phyloP scores from a whole-genome alignment of 2,113 vertebrate genomes.

The Chlorodrepanis virens region DNA sequence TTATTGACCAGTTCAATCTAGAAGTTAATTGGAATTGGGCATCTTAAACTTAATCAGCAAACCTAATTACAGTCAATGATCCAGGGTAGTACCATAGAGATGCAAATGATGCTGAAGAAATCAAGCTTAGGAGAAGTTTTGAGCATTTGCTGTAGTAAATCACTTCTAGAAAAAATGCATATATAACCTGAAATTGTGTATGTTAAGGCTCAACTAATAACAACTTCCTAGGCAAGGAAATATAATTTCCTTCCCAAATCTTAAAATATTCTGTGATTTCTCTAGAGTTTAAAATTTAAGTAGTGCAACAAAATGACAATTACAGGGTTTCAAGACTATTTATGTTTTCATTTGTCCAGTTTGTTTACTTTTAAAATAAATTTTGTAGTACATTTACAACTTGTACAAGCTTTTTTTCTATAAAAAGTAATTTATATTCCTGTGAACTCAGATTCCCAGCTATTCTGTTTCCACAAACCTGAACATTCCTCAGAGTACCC shows the following conservation, averaged over 20 bases:
- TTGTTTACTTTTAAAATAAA: background rate
- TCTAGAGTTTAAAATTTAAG: background rate
- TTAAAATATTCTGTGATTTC: background rate
- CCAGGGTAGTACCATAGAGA: background rate
- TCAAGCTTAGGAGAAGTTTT: background rate
- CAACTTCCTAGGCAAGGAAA: background rate
- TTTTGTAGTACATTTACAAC: background rate
- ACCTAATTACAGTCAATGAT: background rate
- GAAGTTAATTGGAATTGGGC: background rate
- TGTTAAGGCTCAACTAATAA: background rate
- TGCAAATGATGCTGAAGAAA: background rate
- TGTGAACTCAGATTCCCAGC: background rate
- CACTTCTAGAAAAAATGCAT: background rate
- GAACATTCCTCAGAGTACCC: background rate
- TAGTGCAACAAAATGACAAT: background rate
- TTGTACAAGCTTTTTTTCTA: background rate
- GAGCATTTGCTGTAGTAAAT: background rate
- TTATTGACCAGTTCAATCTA: background rate
- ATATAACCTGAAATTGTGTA: background rate
- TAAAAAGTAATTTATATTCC: background rate
- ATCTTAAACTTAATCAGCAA: background rate
- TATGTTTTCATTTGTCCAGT: background rate
- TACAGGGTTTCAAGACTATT: background rate
- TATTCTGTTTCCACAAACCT: background rate
- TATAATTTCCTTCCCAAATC: background rate